Conservation (phyloP, 2,888 invertebrate species). For the Prosopocoilus inquinatus region DNA sequence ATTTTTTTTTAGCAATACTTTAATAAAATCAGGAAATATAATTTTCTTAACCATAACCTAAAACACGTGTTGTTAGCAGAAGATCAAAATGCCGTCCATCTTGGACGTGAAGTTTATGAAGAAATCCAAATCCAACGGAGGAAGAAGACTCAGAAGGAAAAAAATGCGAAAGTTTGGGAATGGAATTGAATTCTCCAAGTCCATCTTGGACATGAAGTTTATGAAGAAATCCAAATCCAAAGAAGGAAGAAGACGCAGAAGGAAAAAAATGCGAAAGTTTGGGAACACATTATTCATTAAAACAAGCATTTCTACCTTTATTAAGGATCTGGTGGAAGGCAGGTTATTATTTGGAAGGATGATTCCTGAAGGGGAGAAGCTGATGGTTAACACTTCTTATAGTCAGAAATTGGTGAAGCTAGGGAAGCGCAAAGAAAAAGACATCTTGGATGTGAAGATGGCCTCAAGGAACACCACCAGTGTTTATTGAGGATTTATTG, state of each 20-base stretch:
- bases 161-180: slow-evolving; percentile 64
- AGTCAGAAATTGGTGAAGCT: slow-evolving; percentile 39
- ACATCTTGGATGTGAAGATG: slow-evolving; percentile 68
- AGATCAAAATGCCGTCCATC: slow-evolving; percentile 48
- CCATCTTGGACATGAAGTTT: slow-evolving; percentile 80
- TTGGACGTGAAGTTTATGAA: slow-evolving; percentile 83
- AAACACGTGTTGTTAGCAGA: too few species aligned
- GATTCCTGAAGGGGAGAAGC: slow-evolving; percentile 87
- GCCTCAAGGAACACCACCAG: slow-evolving; percentile 55
- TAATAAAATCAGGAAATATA: too few species aligned
- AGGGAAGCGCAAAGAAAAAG: slow-evolving; percentile 56
- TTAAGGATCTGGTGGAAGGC: slow-evolving; percentile 79
- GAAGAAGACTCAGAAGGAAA: slow-evolving; percentile 62
- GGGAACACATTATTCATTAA: slow-evolving; percentile 67
- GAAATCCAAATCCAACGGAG: slow-evolving; percentile 66
- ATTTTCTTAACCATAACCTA: too few species aligned
- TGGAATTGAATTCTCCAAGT: slow-evolving; percentile 64
- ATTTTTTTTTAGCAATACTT: too few species aligned
- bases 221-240: slow-evolving; percentile 69
- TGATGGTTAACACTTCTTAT: slow-evolving; percentile 65
- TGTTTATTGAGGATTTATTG: too few species aligned
- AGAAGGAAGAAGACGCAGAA: slow-evolving; percentile 63
- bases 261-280: slow-evolving; percentile 68
- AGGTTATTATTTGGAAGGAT: slow-evolving; percentile 88
- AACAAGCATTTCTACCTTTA: slow-evolving; percentile 72